Conservation (phyloP, 2,888 invertebrate species). For the Poecilobothrus nobilitatus region DNA sequence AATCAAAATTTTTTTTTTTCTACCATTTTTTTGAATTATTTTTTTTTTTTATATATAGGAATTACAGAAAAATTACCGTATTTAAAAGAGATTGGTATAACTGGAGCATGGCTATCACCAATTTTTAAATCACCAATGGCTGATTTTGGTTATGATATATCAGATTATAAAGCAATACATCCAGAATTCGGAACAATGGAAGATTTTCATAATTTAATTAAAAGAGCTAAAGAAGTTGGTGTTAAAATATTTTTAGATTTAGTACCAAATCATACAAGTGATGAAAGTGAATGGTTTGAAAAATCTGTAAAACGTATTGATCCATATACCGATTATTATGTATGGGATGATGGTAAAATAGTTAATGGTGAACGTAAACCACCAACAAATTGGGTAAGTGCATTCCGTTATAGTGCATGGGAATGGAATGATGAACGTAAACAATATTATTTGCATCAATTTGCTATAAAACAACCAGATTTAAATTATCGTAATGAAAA, state of each 20-base stretch:
- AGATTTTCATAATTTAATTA: constrained; percentile 57
- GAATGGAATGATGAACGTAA: constrained; percentile 48
- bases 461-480: constrained; percentile 54
- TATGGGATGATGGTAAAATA: constrained; percentile 54
- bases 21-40: background rate
- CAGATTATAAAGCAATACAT: constrained; percentile 59
- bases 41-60: constrained; percentile 42
- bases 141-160: constrained; percentile 72
- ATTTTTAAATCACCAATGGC: constrained; percentile 67
- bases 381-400: constrained; percentile 47
- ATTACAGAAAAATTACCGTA: constrained; percentile 54
- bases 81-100: constrained; percentile 57
- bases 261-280: constrained; percentile 56
- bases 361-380: constrained; percentile 39
- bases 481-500: constrained; percentile 52
- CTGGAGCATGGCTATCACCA: constrained; percentile 64
- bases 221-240: constrained; percentile 47
- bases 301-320: constrained; percentile 54
- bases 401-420: constrained; percentile 56
- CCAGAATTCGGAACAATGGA: constrained; percentile 60
- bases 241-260: constrained; percentile 45
- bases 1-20: background rate
- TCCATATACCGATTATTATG: constrained; percentile 63
- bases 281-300: constrained; percentile 72
- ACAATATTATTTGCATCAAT: constrained; percentile 59